Percentiles rank a stretch among this genome's conserved stretches.
phyloP scores from a whole-genome alignment of 1,140 invertebrate species.

The Branchinecta lynchi region DNA sequence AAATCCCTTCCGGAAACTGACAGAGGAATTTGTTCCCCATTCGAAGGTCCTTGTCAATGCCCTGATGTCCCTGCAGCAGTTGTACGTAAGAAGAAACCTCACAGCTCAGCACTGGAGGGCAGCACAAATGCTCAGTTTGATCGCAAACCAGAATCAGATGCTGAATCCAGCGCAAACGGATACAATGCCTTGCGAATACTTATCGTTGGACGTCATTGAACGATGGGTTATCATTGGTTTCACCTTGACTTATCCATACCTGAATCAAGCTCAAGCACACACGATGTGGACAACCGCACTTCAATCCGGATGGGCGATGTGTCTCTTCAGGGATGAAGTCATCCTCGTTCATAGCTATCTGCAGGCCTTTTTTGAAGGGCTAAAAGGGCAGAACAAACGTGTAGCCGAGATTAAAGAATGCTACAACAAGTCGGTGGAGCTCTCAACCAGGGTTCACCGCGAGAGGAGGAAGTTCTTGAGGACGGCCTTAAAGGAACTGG shows the following conservation, averaged over 20 bases:
- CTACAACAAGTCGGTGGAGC: constrained; percentile 72
- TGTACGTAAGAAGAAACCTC: constrained; percentile 78
- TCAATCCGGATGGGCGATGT: constrained; percentile 82
- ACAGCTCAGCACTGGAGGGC: constrained; percentile 84
- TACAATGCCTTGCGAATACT: constrained; percentile 90
- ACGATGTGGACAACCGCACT: constrained; percentile 82
- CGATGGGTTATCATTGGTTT: constrained; percentile 92
- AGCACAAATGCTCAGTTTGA: constrained; percentile 82
- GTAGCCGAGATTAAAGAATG: constrained; percentile 88
- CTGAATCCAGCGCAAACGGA: constrained; percentile 87
- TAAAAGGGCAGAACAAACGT: constrained; percentile 86
- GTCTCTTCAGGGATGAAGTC: constrained; percentile 92
- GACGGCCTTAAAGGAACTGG: constrained; percentile 85
- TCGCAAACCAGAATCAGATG: constrained; percentile 75
- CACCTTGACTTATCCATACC: constrained; percentile 67
- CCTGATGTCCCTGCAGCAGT: constrained; percentile 64
- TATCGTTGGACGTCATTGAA: constrained; percentile 87
- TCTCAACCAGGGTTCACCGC: constrained; percentile 72
- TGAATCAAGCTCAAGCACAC: constrained; percentile 46
- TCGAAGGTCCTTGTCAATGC: constrained; percentile 69
- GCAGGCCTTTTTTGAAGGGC: constrained; percentile 77
- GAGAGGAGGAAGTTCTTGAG: constrained; percentile 91
- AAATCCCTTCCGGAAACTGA: constrained; percentile 80
- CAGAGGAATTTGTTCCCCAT: constrained; percentile 93
- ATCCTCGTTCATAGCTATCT: constrained; percentile 89